phyloP scores from a whole-genome alignment of 2,888 invertebrate genomes.

The Carabus problematicus region DNA sequence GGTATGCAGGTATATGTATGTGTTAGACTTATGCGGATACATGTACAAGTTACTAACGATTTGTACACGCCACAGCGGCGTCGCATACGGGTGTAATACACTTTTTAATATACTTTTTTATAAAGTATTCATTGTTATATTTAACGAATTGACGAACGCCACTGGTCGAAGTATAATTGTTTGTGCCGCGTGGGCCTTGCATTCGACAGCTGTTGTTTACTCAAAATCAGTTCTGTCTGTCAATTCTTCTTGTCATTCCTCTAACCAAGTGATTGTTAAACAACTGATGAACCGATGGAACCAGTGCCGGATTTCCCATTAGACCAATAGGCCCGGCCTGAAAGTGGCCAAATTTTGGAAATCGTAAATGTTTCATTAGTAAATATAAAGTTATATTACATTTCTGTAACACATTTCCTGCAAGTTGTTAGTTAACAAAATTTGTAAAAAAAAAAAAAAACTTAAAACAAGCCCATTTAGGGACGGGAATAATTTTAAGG shows the following conservation, averaged over 20 bases:
- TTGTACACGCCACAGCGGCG: slow-evolving; percentile 9
- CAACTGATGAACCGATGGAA: slow-evolving; percentile 18
- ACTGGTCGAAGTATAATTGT: slow-evolving; percentile 27
- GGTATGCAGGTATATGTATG: not conserved
- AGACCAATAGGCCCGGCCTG: not conserved
- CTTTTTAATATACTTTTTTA: not conserved
- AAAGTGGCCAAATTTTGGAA: not conserved
- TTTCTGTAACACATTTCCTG: no score
- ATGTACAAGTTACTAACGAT: slow-evolving; percentile 21
- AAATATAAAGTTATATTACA: no score
- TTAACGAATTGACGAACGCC: slow-evolving; percentile 23
- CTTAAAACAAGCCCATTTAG: no score
- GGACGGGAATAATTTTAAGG: no score
- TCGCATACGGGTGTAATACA: not conserved
- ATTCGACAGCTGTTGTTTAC: slow-evolving; percentile 5
- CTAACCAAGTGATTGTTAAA: slow-evolving; percentile 16
- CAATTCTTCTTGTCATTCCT: slow-evolving; percentile 32
- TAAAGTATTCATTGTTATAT: not conserved
- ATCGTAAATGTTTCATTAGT: no score
- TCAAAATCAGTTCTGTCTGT: slow-evolving; percentile 31
- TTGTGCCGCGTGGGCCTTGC: slow-evolving; percentile 29
- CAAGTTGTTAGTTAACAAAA: no score
- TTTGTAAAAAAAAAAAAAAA: no score
- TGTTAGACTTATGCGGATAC: not conserved
- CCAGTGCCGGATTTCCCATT: slow-evolving; percentile 12